Evolutionary conservation across 2,888 invertebrate genomes (phyloP).

Genomic region (Alcis repandata): DNA sequence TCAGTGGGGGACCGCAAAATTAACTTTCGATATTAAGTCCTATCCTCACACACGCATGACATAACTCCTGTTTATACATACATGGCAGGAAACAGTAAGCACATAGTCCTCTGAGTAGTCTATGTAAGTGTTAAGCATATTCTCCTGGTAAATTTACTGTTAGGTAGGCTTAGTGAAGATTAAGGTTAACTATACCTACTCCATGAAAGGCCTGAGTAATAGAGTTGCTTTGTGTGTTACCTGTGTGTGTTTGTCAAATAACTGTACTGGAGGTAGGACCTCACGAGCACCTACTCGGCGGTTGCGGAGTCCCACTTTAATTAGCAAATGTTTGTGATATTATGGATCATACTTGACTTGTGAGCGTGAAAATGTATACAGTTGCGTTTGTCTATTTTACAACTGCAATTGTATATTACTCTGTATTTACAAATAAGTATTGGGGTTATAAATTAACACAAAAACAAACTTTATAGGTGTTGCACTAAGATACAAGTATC

Average conservation of each 20-base stretch:
- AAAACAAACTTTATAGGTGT: background rate
- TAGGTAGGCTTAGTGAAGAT: conserved; percentile 65
- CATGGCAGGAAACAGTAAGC: conserved; percentile 22
- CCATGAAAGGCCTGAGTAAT: conserved; percentile 37
- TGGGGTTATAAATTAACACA: no score
- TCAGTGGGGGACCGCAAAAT: conserved; percentile 56
- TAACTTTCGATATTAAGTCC: conserved; percentile 57
- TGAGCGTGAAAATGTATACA: background rate
- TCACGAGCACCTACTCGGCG: conserved; percentile 22
- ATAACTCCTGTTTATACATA: conserved; percentile 35
- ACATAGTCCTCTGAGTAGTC: conserved; percentile 27
- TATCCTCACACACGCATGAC: conserved; percentile 40
- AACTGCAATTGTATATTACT: no score
- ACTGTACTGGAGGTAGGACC: conserved; percentile 9
- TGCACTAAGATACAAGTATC: background rate
- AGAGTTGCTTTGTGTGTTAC: conserved; percentile 39
- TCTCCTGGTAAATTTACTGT: conserved; percentile 64
- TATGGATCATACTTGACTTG: conserved; percentile 10
- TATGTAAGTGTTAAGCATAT: conserved; percentile 60
- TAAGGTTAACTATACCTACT: conserved; percentile 60
- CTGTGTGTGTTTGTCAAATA: conserved; percentile 43
- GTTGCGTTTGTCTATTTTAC: background rate
- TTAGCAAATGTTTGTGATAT: conserved; percentile 27
- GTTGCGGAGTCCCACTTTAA: conserved; percentile 23
- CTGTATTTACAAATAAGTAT: background rate